A percentile compares a stretch with the other conserved stretches of the same genome.
Conservation (phyloP, 2,888 invertebrate species). For the Polymixis lichenea region DNA sequence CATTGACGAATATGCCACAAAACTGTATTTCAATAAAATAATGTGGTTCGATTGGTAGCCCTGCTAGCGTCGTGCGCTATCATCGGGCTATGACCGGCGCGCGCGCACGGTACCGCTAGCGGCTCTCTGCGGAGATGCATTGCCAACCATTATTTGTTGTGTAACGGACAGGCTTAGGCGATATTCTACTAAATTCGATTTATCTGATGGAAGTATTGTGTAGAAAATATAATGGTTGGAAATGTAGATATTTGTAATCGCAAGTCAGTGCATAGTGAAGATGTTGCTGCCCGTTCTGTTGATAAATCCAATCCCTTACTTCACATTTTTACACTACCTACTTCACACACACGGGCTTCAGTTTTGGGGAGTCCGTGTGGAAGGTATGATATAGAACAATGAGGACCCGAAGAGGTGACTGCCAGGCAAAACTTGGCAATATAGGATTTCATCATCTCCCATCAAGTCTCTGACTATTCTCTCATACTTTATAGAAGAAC, state of each 20-base stretch:
- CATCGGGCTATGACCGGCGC: slow-evolving; percentile 60
- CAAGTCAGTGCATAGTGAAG: neutral
- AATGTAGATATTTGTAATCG: too few relatives aligned
- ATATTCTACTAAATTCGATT: slow-evolving; percentile 33
- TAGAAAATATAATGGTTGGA: neutral
- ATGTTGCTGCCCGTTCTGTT: neutral
- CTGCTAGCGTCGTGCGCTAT: slow-evolving; percentile 48
- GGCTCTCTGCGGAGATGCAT: slow-evolving; percentile 56
- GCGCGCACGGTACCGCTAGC: slow-evolving; percentile 67
- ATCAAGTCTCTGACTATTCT: neutral
- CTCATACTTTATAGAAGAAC: neutral
- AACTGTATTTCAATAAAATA: neutral
- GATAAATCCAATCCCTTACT: neutral
- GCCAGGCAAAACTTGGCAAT: neutral
- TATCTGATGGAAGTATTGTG: slow-evolving; percentile 26
- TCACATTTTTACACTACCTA: too few relatives aligned
- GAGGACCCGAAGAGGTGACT: too few relatives aligned
- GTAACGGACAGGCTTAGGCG: slow-evolving; percentile 45
- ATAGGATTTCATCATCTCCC: neutral
- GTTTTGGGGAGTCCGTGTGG: neutral
- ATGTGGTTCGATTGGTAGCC: slow-evolving; percentile 25
- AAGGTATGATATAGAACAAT: neutral
- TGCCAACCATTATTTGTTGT: slow-evolving; percentile 53
- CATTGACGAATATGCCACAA: neutral
- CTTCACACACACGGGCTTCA: neutral